phyloP scores from a whole-genome alignment of 2,797 vertebrate species.

The Sarcoramphus papa region DNA sequence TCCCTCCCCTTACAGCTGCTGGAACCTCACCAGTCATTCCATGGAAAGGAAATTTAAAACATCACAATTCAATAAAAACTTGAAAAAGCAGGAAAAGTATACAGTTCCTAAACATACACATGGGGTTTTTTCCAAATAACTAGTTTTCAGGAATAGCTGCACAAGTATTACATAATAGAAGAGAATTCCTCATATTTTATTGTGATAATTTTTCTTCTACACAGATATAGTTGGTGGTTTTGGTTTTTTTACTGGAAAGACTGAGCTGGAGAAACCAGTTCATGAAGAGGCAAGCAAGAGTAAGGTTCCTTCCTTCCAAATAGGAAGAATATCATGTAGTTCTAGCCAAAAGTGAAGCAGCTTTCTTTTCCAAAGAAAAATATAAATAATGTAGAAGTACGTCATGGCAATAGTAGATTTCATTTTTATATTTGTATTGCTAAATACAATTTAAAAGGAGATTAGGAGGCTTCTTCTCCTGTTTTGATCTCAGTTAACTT shows the following conservation, averaged over 20 bases:
- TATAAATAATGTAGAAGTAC: not conserved
- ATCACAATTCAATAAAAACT: not conserved
- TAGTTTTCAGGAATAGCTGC: not conserved
- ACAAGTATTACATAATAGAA: not conserved
- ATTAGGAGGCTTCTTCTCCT: not conserved
- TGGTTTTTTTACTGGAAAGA: not conserved
- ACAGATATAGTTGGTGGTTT: not conserved
- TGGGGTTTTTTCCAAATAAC: not conserved
- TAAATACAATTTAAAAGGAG: not conserved
- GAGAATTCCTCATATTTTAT: not conserved
- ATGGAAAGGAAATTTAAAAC: not conserved
- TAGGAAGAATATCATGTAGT: not conserved
- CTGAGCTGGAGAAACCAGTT: not conserved
- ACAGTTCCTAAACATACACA: not conserved
- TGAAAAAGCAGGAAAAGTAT: not conserved
- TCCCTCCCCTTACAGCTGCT: not conserved
- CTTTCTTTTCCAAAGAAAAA: not conserved
- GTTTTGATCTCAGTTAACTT: not conserved
- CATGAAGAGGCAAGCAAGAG: not conserved
- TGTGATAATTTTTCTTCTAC: not conserved
- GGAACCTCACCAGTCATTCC: not conserved
- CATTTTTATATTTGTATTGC: not conserved
- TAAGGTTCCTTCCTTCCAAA: not conserved
- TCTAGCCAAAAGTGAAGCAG: not conserved
- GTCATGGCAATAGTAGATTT: not conserved